Conservation (phyloP, 2,113 vertebrate genomes). For the Spea bombifrons region DNA sequence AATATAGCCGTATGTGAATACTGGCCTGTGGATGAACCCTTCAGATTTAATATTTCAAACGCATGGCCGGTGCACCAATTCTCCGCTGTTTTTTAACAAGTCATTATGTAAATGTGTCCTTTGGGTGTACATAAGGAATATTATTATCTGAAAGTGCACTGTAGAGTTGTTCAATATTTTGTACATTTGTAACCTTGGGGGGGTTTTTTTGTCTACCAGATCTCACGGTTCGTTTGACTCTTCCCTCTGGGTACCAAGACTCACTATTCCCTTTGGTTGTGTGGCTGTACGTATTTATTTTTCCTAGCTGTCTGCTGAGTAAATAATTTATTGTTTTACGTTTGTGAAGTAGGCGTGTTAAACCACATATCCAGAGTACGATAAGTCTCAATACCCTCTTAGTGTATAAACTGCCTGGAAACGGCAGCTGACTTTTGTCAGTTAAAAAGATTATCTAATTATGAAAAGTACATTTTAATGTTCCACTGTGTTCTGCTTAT, state of each 20-base stretch:
- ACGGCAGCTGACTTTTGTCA: not conserved
- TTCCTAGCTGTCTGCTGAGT: too few relatives aligned
- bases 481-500: not conserved
- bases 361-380: too few relatives aligned
- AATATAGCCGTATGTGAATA: too few relatives aligned
- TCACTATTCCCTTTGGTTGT: conserved; percentile 70
- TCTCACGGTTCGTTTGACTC: conserved; percentile 69
- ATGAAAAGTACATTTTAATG: not conserved
- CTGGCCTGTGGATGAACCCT: too few relatives aligned
- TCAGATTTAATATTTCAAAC: too few relatives aligned
- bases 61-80: too few relatives aligned
- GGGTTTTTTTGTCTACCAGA: conserved; percentile 58
- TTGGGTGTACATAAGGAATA: not conserved
- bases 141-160: not conserved
- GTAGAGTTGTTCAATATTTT: not conserved
- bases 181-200: not conserved
- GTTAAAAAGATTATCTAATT: not conserved
- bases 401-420: not conserved
- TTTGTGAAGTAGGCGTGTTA: too few relatives aligned
- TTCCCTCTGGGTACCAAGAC: conserved; percentile 69
- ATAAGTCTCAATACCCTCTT: too few relatives aligned
- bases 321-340: too few relatives aligned
- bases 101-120: not conserved
- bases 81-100: too few relatives aligned
- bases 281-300: conserved; percentile 66